A percentile compares a stretch with the other conserved stretches of the same genome.
Conservation (phyloP, 2,888 invertebrate species). For the Spodoptera exigua region DNA sequence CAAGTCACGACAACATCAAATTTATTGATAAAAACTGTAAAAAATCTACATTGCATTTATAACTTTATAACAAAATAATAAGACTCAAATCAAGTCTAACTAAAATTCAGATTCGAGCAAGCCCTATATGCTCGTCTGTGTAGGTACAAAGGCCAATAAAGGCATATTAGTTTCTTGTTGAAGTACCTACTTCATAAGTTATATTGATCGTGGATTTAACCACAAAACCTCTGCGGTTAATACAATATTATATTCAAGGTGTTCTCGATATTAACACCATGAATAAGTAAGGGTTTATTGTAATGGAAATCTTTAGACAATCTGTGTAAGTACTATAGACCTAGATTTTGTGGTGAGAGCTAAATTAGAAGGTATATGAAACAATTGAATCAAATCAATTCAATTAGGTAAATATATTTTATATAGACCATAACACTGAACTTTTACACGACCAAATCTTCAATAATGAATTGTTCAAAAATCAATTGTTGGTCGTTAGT, state of each 20-base stretch:
- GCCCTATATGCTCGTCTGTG: no score
- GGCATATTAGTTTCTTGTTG: conserved; percentile 41
- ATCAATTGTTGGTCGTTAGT: no score
- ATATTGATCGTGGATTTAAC: conserved; percentile 40
- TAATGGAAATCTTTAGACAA: conserved; percentile 20
- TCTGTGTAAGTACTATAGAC: background rate
- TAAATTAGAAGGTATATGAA: no score
- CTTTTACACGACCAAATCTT: no score
- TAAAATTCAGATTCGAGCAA: conserved; percentile 12
- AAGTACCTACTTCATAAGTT: conserved; percentile 21
- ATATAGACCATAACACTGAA: no score
- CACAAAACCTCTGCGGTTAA: conserved; percentile 53
- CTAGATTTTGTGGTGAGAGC: background rate
- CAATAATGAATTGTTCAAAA: no score
- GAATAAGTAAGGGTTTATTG: conserved; percentile 1
- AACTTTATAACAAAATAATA: background rate
- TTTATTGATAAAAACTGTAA: no score
- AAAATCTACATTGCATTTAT: no score
- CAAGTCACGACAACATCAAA: no score
- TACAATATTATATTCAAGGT: conserved; percentile 37
- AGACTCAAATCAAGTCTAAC: conserved; percentile 17
- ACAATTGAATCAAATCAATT: no score
- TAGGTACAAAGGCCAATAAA: conserved; percentile 18
- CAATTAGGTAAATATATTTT: no score
- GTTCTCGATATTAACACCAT: conserved; percentile 32